Evolutionary conservation across 2,797 vertebrate species (phyloP).

Genomic region (Astyanax mexicanus): DNA sequence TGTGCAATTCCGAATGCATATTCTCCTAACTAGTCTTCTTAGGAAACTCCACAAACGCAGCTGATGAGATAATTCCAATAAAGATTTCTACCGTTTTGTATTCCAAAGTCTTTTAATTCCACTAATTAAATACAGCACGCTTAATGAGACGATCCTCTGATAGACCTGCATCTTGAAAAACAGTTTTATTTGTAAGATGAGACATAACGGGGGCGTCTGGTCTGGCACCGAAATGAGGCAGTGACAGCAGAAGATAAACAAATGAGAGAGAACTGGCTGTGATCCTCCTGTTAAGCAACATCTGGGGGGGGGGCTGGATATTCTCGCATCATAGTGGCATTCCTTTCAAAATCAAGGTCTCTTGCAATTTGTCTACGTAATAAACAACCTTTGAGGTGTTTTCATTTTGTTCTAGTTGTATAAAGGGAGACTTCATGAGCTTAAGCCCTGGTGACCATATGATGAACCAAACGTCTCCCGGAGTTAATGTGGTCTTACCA

Average conservation of each 20-base stretch:
- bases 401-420: neutral
- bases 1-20: neutral
- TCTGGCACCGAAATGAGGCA: constrained; percentile 21
- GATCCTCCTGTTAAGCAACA: constrained; percentile 30
- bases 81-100: neutral
- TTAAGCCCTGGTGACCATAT: neutral
- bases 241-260: constrained; percentile 42
- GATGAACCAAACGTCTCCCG: neutral
- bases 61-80: neutral
- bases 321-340: neutral
- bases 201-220: neutral
- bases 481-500: neutral
- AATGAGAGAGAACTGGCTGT: constrained; percentile 40
- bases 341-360: neutral
- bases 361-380: neutral
- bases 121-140: neutral
- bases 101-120: neutral
- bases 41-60: neutral
- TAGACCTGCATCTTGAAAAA: neutral
- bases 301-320: constrained; percentile 12
- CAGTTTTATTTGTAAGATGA: constrained; percentile 21
- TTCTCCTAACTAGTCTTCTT: no score
- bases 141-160: neutral
- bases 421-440: neutral
- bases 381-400: neutral